A percentile compares a stretch with the other conserved stretches of the same genome.
Conservation (phyloP, 2,797 vertebrate species). For the Synanceia verrucosa region DNA sequence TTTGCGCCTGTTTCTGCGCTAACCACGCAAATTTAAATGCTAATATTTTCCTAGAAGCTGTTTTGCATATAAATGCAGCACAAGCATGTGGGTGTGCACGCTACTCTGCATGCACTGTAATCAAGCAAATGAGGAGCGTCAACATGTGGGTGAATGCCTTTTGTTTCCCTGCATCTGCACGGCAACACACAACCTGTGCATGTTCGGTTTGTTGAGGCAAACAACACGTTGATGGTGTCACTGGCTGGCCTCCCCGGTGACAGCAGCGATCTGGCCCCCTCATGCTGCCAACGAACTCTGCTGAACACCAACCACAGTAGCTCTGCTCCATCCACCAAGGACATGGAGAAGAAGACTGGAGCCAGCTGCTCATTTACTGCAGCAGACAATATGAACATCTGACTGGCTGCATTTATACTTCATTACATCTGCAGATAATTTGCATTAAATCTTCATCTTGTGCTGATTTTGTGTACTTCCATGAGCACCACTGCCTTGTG, state of each 20-base stretch:
- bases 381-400: constrained; percentile 11
- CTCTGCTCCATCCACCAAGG: constrained; percentile 22
- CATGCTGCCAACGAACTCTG: neutral
- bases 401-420: neutral
- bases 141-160: neutral
- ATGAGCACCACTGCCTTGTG: too few species aligned
- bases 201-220: neutral
- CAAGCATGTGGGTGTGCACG: neutral
- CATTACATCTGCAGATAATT: constrained; percentile 5
- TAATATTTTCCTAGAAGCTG: neutral
- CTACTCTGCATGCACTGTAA: neutral
- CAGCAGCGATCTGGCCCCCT: constrained; percentile 11
- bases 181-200: neutral
- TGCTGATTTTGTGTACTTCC: neutral
- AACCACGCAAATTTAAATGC: constrained; percentile 4
- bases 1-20: neutral
- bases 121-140: neutral
- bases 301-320: constrained; percentile 43
- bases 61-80: constrained; percentile 21
- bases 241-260: neutral
- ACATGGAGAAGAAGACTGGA: neutral
- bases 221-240: neutral
- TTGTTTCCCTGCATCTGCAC: neutral
- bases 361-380: constrained; percentile 31
- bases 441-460: neutral